Evolutionary conservation across 2,797 vertebrate species (phyloP), one percentile per base, ranked within the genome.

Genomic region (Brachymystax lenok): DNA sequence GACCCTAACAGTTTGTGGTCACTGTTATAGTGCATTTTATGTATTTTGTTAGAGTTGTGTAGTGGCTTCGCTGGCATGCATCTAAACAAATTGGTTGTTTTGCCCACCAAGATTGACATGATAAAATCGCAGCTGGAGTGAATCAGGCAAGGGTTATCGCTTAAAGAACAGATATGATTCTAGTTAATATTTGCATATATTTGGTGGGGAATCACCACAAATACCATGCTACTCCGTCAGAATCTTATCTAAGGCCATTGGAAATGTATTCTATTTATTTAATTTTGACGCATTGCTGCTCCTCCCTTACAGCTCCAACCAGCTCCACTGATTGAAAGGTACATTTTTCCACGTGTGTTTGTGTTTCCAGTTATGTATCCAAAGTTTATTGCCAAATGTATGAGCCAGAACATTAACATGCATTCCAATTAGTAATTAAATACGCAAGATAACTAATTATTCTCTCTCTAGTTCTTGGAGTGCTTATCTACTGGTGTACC

Each of bases 401-500:
- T 68, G 28, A 68, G 35, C 28, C 1, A 30, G 40, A 46, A 46
- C 40, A 46, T 12, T 46, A 46, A 3, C 40, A 46, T 16, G 28
- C 12, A 0, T 27, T 67, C 10, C 13, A 30, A 16, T 30, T 68
- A 17, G 2, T 28, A 28, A 10, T 5, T 4, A 51, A 30, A 4
- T 3, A 10, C 19, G 19, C 56, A 17, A 33, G 52, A 3, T 54
- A 2, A 30, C 13, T 30, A 56, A 56, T 59, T 12, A n/a, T 52
- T 30, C 70, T 10, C 21, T 33, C 46, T 17, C 1, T 54, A 92
- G 90, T 7, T 90, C 86, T 21, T 0, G 0, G 0, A 71, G 0
- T 2, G 86, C 88, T 2, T 91, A 92, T 82, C 84, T 94, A 40
- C 86, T 94, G 52, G 86, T 93, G 88, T 94, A 93, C 82, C 90